Evolutionary conservation across 2,797 vertebrate species (phyloP).

Genomic region (Girardinus metallicus): DNA sequence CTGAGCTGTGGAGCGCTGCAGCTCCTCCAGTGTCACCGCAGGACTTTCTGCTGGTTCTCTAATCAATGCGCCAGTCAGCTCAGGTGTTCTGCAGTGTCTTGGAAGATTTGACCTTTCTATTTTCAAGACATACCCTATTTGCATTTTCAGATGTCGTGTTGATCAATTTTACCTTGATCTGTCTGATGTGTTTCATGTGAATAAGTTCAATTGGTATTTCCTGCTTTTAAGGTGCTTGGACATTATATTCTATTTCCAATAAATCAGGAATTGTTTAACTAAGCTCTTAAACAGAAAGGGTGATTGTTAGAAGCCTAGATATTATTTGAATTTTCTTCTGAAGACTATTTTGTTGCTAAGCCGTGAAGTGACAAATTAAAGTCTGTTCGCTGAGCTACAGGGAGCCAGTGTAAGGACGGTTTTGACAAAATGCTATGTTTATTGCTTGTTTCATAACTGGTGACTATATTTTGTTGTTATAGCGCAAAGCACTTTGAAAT

Average conservation of each 20-base stretch:
- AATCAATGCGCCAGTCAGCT: neutral
- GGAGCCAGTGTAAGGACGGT: too few relatives aligned
- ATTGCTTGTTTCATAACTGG: too few relatives aligned
- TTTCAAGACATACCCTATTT: neutral
- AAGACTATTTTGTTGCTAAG: too few relatives aligned
- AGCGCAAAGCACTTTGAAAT: too few relatives aligned
- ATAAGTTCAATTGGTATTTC: neutral
- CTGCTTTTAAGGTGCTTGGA: neutral
- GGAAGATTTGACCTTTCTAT: neutral
- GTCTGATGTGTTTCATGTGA: neutral
- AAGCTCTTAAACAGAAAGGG: neutral
- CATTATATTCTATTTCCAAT: neutral
- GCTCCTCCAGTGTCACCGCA: neutral
- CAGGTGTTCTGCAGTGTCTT: neutral
- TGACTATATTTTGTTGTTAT: too few relatives aligned
- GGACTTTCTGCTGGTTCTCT: neutral
- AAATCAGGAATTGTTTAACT: neutral
- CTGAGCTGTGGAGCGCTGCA: neutral
- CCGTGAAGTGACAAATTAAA: too few relatives aligned
- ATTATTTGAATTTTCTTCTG: neutral
- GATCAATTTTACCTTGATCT: neutral
- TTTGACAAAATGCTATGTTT: too few relatives aligned
- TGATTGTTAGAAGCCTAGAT: neutral
- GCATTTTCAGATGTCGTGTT: neutral
- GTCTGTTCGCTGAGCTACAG: too few relatives aligned